Percentiles rank a stretch among this genome's conserved stretches.
These are phyloP conservation scores for Ochropleura leucogaster DNA, from an alignment of 2,888 invertebrate species.

Conservation along the genomic window DNA sequence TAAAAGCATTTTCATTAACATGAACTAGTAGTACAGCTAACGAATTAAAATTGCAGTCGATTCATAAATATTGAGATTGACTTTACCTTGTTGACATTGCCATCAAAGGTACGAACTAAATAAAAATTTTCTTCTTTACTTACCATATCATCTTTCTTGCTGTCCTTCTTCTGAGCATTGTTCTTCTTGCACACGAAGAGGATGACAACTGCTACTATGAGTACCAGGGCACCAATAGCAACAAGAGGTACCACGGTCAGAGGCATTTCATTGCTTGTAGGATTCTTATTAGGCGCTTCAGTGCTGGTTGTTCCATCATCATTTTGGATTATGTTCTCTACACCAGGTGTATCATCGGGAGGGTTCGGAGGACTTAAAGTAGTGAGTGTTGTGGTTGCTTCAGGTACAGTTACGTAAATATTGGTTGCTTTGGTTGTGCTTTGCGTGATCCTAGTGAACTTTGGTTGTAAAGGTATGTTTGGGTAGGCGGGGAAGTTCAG, in stretches of 20 bases:
- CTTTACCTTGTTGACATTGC: neutral
- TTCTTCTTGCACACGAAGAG: constrained; percentile 94
- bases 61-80: neutral
- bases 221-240: constrained; percentile 92
- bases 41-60: neutral
- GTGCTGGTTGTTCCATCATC: constrained; percentile 75
- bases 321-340: constrained; percentile 69
- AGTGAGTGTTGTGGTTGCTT: constrained; percentile 73
- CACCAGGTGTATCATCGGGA: constrained; percentile 75
- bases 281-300: constrained; percentile 79
- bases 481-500: constrained; percentile 74
- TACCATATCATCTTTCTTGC: constrained; percentile 94
- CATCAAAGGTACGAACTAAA: neutral
- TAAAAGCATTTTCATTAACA: constrained; percentile 6
- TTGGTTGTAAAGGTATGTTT: constrained; percentile 67
- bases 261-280: constrained; percentile 88
- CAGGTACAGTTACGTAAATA: constrained; percentile 79
- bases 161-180: constrained; percentile 91
- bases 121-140: constrained; percentile 58
- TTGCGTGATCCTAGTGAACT: constrained; percentile 74
- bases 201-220: constrained; percentile 92
- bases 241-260: constrained; percentile 93
- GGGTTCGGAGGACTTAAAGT: constrained; percentile 75
- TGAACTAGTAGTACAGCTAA: neutral
- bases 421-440: constrained; percentile 80